Conservation (phyloP, 2,113 vertebrate genomes). For the Daubentonia madagascariensis region DNA sequence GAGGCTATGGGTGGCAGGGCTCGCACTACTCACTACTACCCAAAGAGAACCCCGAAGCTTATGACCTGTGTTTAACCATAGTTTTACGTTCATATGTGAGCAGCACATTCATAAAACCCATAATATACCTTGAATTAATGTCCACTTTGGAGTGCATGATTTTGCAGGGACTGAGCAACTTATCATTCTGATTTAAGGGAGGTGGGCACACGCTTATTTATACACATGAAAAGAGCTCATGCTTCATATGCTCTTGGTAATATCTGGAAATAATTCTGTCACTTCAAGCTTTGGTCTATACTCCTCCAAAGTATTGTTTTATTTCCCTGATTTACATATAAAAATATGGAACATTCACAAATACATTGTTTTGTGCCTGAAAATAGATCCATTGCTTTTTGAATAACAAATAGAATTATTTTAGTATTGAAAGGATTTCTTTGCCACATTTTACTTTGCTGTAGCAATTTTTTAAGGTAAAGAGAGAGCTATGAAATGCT, state of each 20-base stretch:
- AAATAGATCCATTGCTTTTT: conserved; percentile 21
- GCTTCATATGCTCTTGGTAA: neutral
- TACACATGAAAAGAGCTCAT: neutral
- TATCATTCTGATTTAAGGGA: neutral
- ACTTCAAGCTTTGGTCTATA: neutral
- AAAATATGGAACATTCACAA: conserved; percentile 6
- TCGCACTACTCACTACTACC: neutral
- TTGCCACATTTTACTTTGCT: conserved; percentile 33
- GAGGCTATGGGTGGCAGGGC: rapidly evolving
- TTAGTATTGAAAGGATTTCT: neutral
- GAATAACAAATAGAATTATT: conserved; percentile 25
- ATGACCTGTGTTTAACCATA: neutral
- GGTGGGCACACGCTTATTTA: neutral
- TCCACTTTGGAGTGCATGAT: neutral
- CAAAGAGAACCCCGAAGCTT: neutral
- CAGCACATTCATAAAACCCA: neutral
- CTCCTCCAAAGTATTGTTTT: conserved; percentile 17
- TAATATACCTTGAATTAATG: neutral
- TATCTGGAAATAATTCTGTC: neutral
- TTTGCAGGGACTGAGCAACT: neutral
- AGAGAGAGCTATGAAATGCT: neutral
- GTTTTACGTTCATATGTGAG: neutral
- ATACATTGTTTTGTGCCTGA: conserved; percentile 31
- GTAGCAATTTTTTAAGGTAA: conserved; percentile 8
- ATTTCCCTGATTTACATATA: conserved; percentile 20